These are phyloP conservation scores for Euborellia annulipes DNA, from an alignment of 1,140 invertebrate species.

Conservation along the genomic window DNA sequence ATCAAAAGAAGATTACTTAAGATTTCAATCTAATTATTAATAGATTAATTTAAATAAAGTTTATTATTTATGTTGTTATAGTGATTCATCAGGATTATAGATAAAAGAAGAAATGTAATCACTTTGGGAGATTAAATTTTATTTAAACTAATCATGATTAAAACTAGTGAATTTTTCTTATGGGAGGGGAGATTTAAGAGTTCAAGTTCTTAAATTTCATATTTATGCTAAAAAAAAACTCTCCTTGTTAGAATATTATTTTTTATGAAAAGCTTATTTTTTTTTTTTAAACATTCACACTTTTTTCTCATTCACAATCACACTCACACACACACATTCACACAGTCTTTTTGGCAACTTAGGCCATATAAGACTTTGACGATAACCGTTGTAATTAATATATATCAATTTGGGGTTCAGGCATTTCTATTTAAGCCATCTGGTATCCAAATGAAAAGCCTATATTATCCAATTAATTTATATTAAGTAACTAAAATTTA, in stretches of 20 bases:
- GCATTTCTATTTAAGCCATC: background rate
- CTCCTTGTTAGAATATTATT: too few relatives aligned
- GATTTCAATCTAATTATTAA: background rate
- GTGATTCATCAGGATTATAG: background rate
- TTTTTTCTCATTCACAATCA: too few relatives aligned
- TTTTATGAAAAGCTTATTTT: too few relatives aligned
- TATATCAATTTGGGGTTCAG: background rate
- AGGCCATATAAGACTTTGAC: background rate
- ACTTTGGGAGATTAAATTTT: too few relatives aligned
- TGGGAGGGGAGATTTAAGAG: too few relatives aligned
- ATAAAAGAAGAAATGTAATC: too few relatives aligned
- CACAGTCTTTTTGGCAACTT: background rate
- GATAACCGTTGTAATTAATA: background rate
- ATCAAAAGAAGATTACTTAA: background rate
- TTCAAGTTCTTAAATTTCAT: too few relatives aligned
- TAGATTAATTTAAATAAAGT: background rate
- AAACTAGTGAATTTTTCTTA: too few relatives aligned
- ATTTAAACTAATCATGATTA: too few relatives aligned
- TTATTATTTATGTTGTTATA: background rate
- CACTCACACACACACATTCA: background rate
- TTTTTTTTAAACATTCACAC: too few relatives aligned
- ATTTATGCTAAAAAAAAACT: too few relatives aligned
- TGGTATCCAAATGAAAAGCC: conserved; percentile 6
- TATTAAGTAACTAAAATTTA: background rate
- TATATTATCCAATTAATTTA: background rate